These are phyloP conservation scores for Yoshiicerus persimilis DNA, from an alignment of 1,140 invertebrate species.

Conservation along the genomic window DNA sequence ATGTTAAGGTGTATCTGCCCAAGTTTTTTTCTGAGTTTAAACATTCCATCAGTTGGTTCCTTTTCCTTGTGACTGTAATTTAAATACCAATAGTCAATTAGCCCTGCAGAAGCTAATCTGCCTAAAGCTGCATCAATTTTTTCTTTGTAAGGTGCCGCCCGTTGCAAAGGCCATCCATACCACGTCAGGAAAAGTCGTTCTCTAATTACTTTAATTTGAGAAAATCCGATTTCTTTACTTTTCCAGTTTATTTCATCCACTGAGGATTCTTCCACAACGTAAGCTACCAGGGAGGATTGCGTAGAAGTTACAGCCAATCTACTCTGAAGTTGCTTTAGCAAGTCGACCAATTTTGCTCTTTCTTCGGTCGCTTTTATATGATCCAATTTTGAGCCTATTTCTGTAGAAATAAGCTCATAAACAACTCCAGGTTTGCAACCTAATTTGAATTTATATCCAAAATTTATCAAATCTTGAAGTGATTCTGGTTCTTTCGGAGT, in stretches of 20 bases:
- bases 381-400: neutral
- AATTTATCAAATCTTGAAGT: constrained; percentile 30
- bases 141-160: constrained; percentile 14
- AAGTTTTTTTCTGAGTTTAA: constrained; percentile 35
- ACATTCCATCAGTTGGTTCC: neutral
- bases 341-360: neutral
- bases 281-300: constrained; percentile 11
- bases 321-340: constrained; percentile 25
- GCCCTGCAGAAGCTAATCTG: constrained; percentile 20
- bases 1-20: constrained; percentile 39
- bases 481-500: constrained; percentile 34
- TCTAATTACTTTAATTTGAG: constrained; percentile 29
- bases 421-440: constrained; percentile 25
- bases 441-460: constrained; percentile 34
- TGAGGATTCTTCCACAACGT: constrained; percentile 34
- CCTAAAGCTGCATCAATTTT: constrained; percentile 37
- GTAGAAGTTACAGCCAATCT: neutral
- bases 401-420: neutral
- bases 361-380: neutral
- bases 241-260: constrained; percentile 36
- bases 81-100: constrained; percentile 31
- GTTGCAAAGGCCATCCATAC: constrained; percentile 25
- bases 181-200: constrained; percentile 40
- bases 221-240: constrained; percentile 16
- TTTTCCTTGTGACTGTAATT: neutral